phyloP scores from a whole-genome alignment of 1,140 invertebrate species.

The Danaus melanippus region DNA sequence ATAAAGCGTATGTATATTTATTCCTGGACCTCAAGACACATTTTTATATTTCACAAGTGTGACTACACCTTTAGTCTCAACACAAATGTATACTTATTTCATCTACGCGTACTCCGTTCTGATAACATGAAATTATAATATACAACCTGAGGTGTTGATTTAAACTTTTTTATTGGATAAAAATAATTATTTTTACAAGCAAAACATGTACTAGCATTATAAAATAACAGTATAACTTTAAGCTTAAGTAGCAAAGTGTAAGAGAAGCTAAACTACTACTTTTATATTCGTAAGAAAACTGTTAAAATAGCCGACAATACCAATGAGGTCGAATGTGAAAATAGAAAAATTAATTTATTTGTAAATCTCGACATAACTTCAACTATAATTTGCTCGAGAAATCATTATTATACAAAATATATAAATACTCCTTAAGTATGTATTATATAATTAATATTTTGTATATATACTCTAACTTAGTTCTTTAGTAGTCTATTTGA shows the following conservation, averaged over 20 bases:
- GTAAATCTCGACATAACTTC: too few species aligned
- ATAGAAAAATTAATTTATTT: too few species aligned
- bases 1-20: too few species aligned
- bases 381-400: too few species aligned
- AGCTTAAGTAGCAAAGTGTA: not conserved
- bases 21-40: too few species aligned
- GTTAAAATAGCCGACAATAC: too few species aligned
- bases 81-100: conserved; percentile 20
- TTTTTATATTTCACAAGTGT: conserved; percentile 3
- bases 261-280: not conserved
- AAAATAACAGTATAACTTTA: not conserved
- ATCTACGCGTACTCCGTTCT: conserved; percentile 15
- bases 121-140: conserved; percentile 20
- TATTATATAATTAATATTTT: too few species aligned
- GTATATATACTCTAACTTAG: too few species aligned
- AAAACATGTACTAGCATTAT: not conserved
- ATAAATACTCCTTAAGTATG: too few species aligned
- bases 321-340: too few species aligned
- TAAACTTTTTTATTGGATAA: conserved; percentile 14
- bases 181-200: conserved; percentile 2
- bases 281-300: not conserved
- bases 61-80: conserved; percentile 30
- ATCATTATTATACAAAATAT: too few species aligned
- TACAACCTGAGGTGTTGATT: conserved; percentile 19
- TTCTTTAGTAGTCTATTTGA: too few species aligned